A percentile compares a stretch with the other conserved stretches of the same genome.
phyloP scores from a whole-genome alignment of 2,888 invertebrate genomes.

The Erebia epiphron region DNA sequence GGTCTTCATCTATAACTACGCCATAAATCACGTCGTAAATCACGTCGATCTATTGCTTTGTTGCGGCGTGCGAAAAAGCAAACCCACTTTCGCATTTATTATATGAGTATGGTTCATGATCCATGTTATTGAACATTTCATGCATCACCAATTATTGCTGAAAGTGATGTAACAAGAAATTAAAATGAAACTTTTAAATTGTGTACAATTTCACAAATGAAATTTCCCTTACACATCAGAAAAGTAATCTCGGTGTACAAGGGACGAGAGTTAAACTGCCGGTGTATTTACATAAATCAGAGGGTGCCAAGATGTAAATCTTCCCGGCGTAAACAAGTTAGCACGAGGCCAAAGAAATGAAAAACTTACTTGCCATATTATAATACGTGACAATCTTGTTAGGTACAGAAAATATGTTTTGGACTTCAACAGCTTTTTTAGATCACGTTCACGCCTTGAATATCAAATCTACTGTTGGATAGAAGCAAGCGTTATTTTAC shows the following conservation, averaged over 20 bases:
- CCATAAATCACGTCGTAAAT: too few relatives aligned
- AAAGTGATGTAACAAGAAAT: background rate
- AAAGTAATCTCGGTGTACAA: slow-evolving; percentile 11
- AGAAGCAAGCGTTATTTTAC: too few relatives aligned
- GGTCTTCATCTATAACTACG: too few relatives aligned
- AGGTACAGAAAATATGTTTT: background rate
- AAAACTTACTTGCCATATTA: slow-evolving; percentile 18
- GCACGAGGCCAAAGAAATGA: slow-evolving; percentile 27
- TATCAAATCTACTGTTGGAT: too few relatives aligned
- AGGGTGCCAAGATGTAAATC: slow-evolving; percentile 40
- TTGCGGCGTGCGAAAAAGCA: too few relatives aligned
- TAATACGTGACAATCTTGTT: background rate
- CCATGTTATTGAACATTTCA: too few relatives aligned
- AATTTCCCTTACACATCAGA: background rate
- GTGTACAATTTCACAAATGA: slow-evolving; percentile 3
- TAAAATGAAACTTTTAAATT: background rate
- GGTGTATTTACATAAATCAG: slow-evolving; percentile 44
- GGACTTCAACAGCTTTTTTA: background rate
- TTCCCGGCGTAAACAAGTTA: slow-evolving; percentile 41
- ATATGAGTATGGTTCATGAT: too few relatives aligned
- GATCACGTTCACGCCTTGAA: too few relatives aligned
- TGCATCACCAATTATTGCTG: too few relatives aligned
- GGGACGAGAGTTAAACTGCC: slow-evolving; percentile 33
- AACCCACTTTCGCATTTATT: too few relatives aligned
- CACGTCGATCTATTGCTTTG: too few relatives aligned